Base-by-base conservation (phyloP, 2,888 invertebrate genomes). In the Graphium colonna region DNA sequence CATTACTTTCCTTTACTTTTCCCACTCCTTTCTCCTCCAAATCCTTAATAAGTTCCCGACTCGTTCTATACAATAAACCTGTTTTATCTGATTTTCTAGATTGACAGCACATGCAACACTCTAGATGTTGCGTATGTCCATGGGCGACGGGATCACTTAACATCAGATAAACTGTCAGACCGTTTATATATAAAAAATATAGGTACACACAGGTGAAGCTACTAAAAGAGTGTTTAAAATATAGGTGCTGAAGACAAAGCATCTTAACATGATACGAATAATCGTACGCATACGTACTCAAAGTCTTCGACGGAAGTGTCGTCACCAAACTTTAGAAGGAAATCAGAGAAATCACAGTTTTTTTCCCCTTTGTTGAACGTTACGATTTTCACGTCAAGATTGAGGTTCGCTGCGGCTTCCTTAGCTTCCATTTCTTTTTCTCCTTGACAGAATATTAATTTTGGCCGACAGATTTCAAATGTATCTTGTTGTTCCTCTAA, bases 371-470 rank as follows among this genome's bases (percentile, higher is more conserved):
- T 41, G 16, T 60, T 38, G 10, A 60, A 58, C 7, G 72, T 77
- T 0, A 81, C 68, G 1, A 82, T 75, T 16, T 62, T 61, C 0
- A 74, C 62, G 3, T 74, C 58, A 12, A 68, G 28, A 3, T 69
- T 69, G 3, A 74, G 41, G 1, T 72, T 67, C 31, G 72, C 74
- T 0, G 78, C 45, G 0, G 69, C 66, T 12, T 69, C 57, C 48
- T 75, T 71, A 0, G 75, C 61, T 1, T 59, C 56, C 4, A 9
- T 9, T 8, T 28, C 52, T 44, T 49, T 59, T 21, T 57, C 56
- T 28, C 33, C 44, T 52, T 57, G 55, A 15, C 61, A 61, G 33
- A 63, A 57, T 18, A 63, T 53, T 1, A 63, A 48, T 45, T 60
- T 63, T 1, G 63, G 63, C 15, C 7, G 0, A 39, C 42, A 39